These are phyloP conservation scores for Herpailurus yagouaroundi DNA, from an alignment of 2,113 vertebrate species.

Conservation along the genomic window DNA sequence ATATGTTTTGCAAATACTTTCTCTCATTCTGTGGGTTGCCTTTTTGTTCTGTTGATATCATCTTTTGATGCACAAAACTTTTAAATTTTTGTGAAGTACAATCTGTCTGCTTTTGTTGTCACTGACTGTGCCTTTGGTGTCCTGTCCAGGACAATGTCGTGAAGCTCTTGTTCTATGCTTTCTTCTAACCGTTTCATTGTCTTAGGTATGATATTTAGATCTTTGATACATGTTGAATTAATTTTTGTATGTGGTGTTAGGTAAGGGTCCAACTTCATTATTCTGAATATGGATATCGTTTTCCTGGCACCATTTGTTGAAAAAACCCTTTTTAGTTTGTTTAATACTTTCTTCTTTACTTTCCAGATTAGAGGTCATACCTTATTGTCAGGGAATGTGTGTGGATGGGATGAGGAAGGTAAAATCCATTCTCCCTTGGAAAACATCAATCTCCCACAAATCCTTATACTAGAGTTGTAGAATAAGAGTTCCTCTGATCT, in stretches of 20 bases:
- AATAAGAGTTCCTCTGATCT: not conserved
- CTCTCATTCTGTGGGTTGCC: not conserved
- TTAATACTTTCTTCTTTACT: not conserved
- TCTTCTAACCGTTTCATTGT: not conserved
- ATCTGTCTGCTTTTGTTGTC: not conserved
- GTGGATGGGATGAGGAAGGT: not conserved
- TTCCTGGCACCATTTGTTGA: not conserved
- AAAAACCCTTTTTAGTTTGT: not conserved
- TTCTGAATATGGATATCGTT: not conserved
- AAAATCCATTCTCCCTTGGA: not conserved
- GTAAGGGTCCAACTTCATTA: not conserved
- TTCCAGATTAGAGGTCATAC: not conserved
- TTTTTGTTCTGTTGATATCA: not conserved
- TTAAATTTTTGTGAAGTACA: not conserved
- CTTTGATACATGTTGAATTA: not conserved
- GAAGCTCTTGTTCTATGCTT: not conserved
- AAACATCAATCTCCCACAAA: not conserved
- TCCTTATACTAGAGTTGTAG: not conserved
- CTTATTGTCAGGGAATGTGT: not conserved
- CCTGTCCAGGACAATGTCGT: not conserved
- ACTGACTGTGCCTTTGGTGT: not conserved
- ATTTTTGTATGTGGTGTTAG: not conserved
- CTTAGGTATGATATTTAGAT: not conserved
- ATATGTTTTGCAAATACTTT: not conserved
- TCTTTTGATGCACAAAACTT: not conserved